Evolutionary conservation across 2,113 vertebrate species (phyloP), one percentile per base, ranked within the genome.

Genomic region (Sceloporus tristichus): DNA sequence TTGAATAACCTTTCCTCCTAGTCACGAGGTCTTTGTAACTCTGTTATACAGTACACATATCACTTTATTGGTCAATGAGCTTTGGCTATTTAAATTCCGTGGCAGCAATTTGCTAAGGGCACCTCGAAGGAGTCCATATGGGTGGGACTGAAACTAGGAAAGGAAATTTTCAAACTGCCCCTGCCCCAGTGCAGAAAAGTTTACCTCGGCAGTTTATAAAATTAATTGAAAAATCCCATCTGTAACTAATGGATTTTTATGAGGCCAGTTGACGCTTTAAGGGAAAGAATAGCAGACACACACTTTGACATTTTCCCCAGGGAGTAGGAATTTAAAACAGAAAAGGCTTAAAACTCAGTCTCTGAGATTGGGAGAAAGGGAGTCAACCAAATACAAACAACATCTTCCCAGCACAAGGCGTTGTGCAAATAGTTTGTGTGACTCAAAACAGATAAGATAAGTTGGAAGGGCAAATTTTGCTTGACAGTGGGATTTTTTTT

Each of bases 71-170:
- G 97, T 90, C 94, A 95, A 88, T 84, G 84, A 95, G 93, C 79
- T 75, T 94, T 94, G 92, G 93, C 93, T 95, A 96, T 96, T 96
- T 96, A 95, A 96, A 96, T 96, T 96, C 96, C 96, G 96, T 92
- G 95, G 94, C 93, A 97, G 93, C 95, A 96, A 97, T 97, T 97
- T 96, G 96, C 96, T 97, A 93, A 96, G 95, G 94, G 94, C 94
- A 95, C 94, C 95, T 92, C 93, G 92, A 95, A 91, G 94, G 90
- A 94, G 92, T 87, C 91, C 89, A 91, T 93, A 93, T 95, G 96
- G 96, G 95, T 95, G 96, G 94, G 89, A 94, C 93, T 18, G 85
- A 90, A 91, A 89, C 42, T 48, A 48, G 62, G 85, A 93, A 88
- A 94, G 89, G 93, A 90, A 94, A 92, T 90, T 93, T 91, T 92